Conservation (phyloP, 2,113 vertebrate species). For the Chloroceryle aenea region DNA sequence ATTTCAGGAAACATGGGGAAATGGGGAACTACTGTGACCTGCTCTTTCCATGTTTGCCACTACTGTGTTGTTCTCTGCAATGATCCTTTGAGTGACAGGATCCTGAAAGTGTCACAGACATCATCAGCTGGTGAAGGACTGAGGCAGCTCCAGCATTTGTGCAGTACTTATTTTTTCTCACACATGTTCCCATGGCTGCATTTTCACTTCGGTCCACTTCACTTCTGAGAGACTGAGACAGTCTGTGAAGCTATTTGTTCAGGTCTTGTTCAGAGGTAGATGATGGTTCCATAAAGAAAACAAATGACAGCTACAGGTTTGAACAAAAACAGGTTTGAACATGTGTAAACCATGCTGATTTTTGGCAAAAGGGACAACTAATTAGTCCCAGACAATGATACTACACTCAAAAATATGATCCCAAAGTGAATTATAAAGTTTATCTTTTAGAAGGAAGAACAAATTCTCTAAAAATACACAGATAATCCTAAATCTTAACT, state of each 20-base stretch:
- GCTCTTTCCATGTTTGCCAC: not conserved
- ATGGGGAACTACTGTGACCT: not conserved
- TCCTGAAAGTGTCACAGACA: not conserved
- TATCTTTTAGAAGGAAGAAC: not conserved
- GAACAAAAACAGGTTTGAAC: not conserved
- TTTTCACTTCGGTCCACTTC: not conserved
- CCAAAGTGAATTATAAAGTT: not conserved
- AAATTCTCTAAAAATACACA: not conserved
- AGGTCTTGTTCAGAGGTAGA: not conserved
- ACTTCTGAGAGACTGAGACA: not conserved
- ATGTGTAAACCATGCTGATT: not conserved
- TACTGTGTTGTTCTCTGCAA: not conserved
- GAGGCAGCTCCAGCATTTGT: not conserved
- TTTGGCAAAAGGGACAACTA: not conserved
- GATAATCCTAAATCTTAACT: not conserved
- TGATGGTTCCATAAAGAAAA: not conserved
- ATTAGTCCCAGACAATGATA: not conserved
- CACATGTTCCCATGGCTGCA: not conserved
- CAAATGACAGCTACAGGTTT: not conserved
- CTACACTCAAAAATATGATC: not conserved
- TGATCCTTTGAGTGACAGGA: not conserved
- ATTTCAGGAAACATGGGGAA: not conserved
- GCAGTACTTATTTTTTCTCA: not conserved
- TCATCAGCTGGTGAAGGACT: not conserved
- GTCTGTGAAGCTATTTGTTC: slow-evolving; percentile 20